These are phyloP conservation scores for Leucoma salicis DNA, from an alignment of 2,888 invertebrate genomes.

Conservation along the genomic window DNA sequence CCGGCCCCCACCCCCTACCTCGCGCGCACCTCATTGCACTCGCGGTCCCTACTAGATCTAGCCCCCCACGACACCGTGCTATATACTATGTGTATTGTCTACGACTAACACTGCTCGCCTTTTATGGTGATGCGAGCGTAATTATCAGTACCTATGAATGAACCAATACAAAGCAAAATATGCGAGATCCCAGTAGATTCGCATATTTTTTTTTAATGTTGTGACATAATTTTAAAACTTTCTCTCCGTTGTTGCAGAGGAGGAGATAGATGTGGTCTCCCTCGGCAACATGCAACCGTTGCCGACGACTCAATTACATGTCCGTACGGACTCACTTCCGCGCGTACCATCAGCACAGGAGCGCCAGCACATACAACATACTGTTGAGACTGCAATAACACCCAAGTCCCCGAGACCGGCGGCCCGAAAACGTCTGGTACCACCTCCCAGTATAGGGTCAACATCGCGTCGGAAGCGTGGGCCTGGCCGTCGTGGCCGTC, in stretches of 20 bases:
- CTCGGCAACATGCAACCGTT: conserved; percentile 74
- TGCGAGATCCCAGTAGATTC: no score
- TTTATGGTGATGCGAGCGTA: conserved; percentile 66
- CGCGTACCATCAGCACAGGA: conserved; percentile 87
- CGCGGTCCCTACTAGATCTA: conserved; percentile 65
- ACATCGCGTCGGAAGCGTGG: conserved; percentile 57
- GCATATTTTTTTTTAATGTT: not conserved
- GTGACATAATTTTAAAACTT: not conserved
- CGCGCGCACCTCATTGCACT: conserved; percentile 59
- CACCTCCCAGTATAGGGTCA: conserved; percentile 56
- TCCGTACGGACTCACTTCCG: conserved; percentile 79
- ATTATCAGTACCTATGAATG: conserved; percentile 68
- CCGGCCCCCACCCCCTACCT: conserved; percentile 50
- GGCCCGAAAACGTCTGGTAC: conserved; percentile 80
- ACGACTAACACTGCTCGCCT: conserved; percentile 63
- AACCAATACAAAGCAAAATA: no score
- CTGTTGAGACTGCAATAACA: conserved; percentile 82
- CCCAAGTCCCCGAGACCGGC: conserved; percentile 61
- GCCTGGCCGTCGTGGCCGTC: conserved; percentile 64
- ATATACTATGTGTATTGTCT: not conserved
- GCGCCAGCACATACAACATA: conserved; percentile 84
- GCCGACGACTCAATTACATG: conserved; percentile 47
- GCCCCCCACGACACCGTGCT: conserved; percentile 43
- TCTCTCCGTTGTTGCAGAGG: conserved; percentile 85
- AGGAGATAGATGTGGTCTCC: conserved; percentile 93